Conservation (phyloP, 2,113 vertebrate species). For the Hippocampus abdominalis region DNA sequence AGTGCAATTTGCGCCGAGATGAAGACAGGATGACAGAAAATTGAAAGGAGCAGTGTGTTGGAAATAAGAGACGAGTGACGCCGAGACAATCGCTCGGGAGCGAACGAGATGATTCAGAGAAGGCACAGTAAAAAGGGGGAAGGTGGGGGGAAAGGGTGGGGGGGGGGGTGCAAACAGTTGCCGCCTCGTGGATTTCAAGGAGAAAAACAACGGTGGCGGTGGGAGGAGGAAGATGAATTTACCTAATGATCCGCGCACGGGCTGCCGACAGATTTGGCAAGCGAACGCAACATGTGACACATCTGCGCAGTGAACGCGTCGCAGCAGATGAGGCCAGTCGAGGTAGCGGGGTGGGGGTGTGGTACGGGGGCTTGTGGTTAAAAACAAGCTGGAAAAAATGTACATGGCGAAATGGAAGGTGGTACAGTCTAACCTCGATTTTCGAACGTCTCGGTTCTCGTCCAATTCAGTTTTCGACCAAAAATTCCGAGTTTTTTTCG, state of each 20-base stretch:
- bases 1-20: background rate
- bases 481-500: no score
- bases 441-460: no score
- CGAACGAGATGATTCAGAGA: background rate
- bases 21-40: constrained; percentile 2
- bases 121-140: background rate
- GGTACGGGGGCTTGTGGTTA: constrained; percentile 11
- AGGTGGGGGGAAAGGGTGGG: background rate
- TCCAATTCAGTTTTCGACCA: no score
- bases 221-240: constrained; percentile 22
- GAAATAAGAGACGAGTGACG: background rate
- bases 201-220: constrained; percentile 19
- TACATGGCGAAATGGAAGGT: no score
- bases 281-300: constrained; percentile 51
- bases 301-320: constrained; percentile 30
- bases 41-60: background rate
- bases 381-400: constrained; percentile 44
- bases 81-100: background rate
- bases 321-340: constrained; percentile 2
- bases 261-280: constrained; percentile 58
- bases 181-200: constrained; percentile 39
- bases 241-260: constrained; percentile 57
- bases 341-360: background rate
- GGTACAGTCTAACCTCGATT: no score
- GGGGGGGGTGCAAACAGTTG: constrained; percentile 29